Evolutionary conservation across 2,113 vertebrate species (phyloP), one percentile per base, ranked within the genome.

Genomic region (Pungitius pungitius): DNA sequence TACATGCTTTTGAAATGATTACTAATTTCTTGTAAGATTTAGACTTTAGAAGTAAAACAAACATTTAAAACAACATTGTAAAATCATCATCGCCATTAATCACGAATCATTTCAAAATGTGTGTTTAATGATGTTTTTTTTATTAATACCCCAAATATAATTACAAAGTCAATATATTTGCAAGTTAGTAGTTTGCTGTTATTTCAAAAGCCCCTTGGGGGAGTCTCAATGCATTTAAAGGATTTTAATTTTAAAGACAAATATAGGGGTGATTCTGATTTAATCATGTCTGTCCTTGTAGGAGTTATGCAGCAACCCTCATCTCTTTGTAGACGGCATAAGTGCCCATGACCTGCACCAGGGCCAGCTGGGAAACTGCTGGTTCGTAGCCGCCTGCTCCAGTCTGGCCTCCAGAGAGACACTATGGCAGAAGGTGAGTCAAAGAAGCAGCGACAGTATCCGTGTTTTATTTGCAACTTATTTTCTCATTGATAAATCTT

Each of bases 291-390:
- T 24, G 2, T 51, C 49, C 33, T 24, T 61, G 1, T 2, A 93
- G 93, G 92, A 93, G 11, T 63, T 93, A 33, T 83, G 90, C 77
- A 64, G 65, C 3, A 73, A 93, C 61, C 93, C 93, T 0, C 91
- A 83, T 18, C 87, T 93, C 22, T 93, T 93, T 59, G 92, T 93
- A 61, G 65, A 92, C 1, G 93, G 93, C 8, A 88, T 93, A 69
- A 93, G 93, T 0, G 92, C 92, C 33, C 93, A 93, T 12, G 93
- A 93, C 83, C 82, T 93, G 73, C 80, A 91, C 79, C 93, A 93
- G 10, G 92, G 92, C 15, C 90, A 91, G 76, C 85, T 93, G 82
- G 92, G 93, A 59, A 93, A 93, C 86, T 93, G 93, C 89, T 93
- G 93, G 92, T 93, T 93, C 1, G 89, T 93, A 0, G 93, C 93